A percentile compares a stretch with the other conserved stretches of the same genome.
Evolutionary conservation across 2,797 vertebrate species (phyloP).

Genomic region (Microctenopoma stevenorrisi): DNA sequence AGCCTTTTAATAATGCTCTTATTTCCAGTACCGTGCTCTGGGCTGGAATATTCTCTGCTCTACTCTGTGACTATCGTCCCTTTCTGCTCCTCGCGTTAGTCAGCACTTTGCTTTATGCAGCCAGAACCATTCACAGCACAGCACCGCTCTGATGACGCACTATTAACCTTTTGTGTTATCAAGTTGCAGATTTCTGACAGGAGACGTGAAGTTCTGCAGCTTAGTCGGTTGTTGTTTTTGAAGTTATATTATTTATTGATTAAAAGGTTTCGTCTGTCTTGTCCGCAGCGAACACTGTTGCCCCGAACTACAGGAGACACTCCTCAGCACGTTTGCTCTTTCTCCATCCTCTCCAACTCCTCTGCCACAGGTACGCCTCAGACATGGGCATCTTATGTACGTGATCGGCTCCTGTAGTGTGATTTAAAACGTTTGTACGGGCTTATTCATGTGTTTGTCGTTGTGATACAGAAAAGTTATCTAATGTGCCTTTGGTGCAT

Average conservation of each 20-base stretch:
- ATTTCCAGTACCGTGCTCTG: too few species aligned
- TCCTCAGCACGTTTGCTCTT: conserved; percentile 95
- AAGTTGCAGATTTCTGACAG: too few species aligned
- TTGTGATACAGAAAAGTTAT: neutral
- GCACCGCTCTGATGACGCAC: too few species aligned
- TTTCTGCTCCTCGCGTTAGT: too few species aligned
- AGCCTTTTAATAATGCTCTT: too few species aligned
- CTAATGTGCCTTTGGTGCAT: neutral
- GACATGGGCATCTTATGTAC: neutral
- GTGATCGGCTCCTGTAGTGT: neutral
- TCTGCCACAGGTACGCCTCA: conserved; percentile 89
- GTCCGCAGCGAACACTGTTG: conserved; percentile 90
- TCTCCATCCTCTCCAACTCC: conserved; percentile 97
- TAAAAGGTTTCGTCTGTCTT: conserved; percentile 14
- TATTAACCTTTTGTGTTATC: too few species aligned
- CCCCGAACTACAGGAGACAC: conserved; percentile 94
- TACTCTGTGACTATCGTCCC: too few species aligned
- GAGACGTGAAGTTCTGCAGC: too few species aligned
- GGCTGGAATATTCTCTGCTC: neutral
- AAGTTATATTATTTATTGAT: too few species aligned
- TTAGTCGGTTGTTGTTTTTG: too few species aligned
- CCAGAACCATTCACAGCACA: too few species aligned
- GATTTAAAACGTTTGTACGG: neutral
- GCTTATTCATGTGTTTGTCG: neutral
- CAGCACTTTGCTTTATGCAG: too few species aligned